A percentile compares a stretch with the other conserved stretches of the same genome.
These are phyloP conservation scores for Chloroclysta siterata DNA, from an alignment of 2,888 invertebrate genomes.

Conservation along the genomic window DNA sequence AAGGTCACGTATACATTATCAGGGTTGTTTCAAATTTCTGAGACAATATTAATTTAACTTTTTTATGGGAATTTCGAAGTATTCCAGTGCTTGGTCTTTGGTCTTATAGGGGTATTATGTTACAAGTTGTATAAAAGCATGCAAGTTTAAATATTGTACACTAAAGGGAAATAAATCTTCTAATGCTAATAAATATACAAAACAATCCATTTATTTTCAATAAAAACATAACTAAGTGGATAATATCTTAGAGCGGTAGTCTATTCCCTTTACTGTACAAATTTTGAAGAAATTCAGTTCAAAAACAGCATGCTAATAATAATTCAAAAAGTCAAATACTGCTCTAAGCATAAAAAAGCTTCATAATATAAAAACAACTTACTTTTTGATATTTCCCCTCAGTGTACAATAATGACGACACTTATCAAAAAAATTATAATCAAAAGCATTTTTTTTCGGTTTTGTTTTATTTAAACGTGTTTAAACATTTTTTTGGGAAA, in stretches of 20 bases:
- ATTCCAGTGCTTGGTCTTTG: too few species aligned
- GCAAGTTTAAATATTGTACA: conserved; percentile 75
- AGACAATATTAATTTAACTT: too few species aligned
- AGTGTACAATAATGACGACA: conserved; percentile 81
- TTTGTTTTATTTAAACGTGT: not conserved
- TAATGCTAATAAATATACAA: conserved; percentile 37
- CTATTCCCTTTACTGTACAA: conserved; percentile 83
- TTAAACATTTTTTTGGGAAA: not conserved
- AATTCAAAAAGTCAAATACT: conserved; percentile 60
- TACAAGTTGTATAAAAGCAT: conserved; percentile 53
- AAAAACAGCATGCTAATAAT: conserved; percentile 68
- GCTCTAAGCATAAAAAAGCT: conserved; percentile 78
- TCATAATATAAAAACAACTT: conserved; percentile 68
- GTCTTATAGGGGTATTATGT: too few species aligned
- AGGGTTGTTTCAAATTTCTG: too few species aligned
- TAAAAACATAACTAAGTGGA: conserved; percentile 23
- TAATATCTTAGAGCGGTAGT: conserved; percentile 77
- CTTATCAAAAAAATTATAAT: conserved; percentile 35
- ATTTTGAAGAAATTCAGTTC: conserved; percentile 49
- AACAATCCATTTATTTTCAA: conserved; percentile 42
- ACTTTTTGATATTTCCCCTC: conserved; percentile 78
- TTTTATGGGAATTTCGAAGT: too few species aligned
- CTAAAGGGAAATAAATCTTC: conserved; percentile 78
- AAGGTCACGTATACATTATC: too few species aligned
- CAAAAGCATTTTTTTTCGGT: too few species aligned